Evolutionary conservation across 2,113 vertebrate species (phyloP), one percentile per base, ranked within the genome.

Genomic region (Poecilia latipinna): DNA sequence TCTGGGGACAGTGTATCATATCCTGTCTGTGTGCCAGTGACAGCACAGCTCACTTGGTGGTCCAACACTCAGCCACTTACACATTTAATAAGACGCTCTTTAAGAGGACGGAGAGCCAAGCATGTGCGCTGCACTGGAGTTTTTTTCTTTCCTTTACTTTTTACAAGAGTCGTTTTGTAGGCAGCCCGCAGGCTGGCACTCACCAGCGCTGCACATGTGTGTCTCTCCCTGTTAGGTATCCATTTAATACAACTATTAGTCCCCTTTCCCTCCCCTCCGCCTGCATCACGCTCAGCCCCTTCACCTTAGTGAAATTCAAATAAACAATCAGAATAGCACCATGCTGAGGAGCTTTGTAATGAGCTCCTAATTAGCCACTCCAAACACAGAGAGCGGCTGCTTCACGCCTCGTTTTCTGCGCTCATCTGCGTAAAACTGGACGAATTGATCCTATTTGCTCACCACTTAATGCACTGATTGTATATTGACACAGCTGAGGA

Each of bases 331-430:
- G 86, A 71, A 77, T 75, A 72, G 91, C 84, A 75, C 83, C 93
- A 91, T 82, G 92, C 91, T 90, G 93, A 78, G 94, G 88, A 72
- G 76, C 86, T 86, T 90, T 84, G 84, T 93, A 93, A 92, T 92
- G 91, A 88, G 89, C 87, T 85, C 86, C 88, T 92, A 93, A 93
- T 94, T 92, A 93, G 84, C 87, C 83, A 84, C 89, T 93, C 90
- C 91, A 89, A 92, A 90, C 86, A 89, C 72, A 72, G 79, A 88
- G 89, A 83, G 88, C 83, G 84, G 76, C 87, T 90, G 93, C 92
- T 91, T 93, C 92, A 93, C 89, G 90, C 89, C 93, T 92, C 92
- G 86, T 91, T 94, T 91, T 92, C 93, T 86, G 86, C 91, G 88
- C 86, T 94, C 88, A 91, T 93, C 87, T 90, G 89, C 78, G 74